phyloP scores from a whole-genome alignment of 2,113 vertebrate species.

The Agelaius phoeniceus region DNA sequence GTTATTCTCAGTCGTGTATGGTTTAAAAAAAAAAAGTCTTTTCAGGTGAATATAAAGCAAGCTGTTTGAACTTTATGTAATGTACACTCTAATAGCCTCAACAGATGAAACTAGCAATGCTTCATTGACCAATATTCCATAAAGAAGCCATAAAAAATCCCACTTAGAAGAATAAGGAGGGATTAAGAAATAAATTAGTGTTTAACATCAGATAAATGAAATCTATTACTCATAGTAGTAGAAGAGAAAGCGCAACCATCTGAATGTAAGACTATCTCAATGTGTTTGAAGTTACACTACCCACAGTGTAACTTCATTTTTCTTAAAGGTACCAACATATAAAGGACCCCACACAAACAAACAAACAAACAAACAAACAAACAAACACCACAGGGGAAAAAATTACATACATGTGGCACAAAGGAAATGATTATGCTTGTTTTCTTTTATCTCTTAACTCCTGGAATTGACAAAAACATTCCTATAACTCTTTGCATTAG shows the following conservation, averaged over 20 bases:
- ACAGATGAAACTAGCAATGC: not conserved
- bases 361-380: not conserved
- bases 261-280: not conserved
- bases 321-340: not conserved
- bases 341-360: not conserved
- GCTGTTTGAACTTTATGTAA: not conserved
- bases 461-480: not conserved
- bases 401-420: not conserved
- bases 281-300: not conserved
- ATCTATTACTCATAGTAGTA: fast-evolving
- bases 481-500: not conserved
- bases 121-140: not conserved
- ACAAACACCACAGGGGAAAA: not conserved
- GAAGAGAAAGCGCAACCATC: not conserved
- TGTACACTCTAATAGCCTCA: not conserved
- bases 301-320: not conserved
- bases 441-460: not conserved
- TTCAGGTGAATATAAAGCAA: not conserved
- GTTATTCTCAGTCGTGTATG: fast-evolving
- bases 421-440: not conserved
- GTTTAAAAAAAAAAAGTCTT: not conserved
- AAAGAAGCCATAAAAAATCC: not conserved
- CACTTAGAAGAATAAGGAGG: not conserved
- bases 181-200: not conserved
- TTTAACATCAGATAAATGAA: not conserved